Evolutionary conservation across 2,113 vertebrate species (phyloP).

Genomic region (Macquaria australasica): DNA sequence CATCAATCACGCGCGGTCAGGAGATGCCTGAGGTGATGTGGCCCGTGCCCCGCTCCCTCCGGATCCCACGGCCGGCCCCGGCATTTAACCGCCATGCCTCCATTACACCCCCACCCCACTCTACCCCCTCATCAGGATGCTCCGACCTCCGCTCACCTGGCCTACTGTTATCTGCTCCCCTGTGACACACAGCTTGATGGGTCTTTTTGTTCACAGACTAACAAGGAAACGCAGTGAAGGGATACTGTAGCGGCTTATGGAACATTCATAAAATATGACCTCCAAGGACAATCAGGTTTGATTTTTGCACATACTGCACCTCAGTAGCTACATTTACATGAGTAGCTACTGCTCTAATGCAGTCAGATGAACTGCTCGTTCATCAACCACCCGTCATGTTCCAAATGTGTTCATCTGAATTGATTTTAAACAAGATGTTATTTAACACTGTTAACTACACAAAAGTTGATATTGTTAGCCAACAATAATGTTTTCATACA

Average conservation of each 20-base stretch:
- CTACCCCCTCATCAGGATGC: conserved; percentile 37
- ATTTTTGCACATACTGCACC: neutral
- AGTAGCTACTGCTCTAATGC: neutral
- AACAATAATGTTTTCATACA: neutral
- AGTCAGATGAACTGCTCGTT: neutral
- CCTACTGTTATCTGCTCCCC: conserved; percentile 60
- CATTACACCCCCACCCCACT: conserved; percentile 37
- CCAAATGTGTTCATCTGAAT: neutral
- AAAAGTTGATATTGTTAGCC: neutral
- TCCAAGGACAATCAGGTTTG: conserved; percentile 25
- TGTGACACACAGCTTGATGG: conserved; percentile 47
- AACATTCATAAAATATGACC: conserved; percentile 46
- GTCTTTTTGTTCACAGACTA: conserved; percentile 64
- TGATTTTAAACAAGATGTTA: neutral
- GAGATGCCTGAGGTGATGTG: conserved; percentile 76
- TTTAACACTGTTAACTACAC: neutral
- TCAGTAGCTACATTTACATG: neutral
- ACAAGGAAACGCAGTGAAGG: conserved; percentile 45
- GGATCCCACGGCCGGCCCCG: conserved; percentile 22
- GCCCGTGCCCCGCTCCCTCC: conserved; percentile 43
- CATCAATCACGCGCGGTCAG: conserved; percentile 69
- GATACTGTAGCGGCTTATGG: conserved; percentile 7
- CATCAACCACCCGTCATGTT: neutral
- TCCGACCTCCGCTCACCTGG: conserved; percentile 71
- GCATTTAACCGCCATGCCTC: conserved; percentile 63